Conservation (phyloP, 2,888 invertebrate genomes). For the Rhagophthalmus giganteus region DNA sequence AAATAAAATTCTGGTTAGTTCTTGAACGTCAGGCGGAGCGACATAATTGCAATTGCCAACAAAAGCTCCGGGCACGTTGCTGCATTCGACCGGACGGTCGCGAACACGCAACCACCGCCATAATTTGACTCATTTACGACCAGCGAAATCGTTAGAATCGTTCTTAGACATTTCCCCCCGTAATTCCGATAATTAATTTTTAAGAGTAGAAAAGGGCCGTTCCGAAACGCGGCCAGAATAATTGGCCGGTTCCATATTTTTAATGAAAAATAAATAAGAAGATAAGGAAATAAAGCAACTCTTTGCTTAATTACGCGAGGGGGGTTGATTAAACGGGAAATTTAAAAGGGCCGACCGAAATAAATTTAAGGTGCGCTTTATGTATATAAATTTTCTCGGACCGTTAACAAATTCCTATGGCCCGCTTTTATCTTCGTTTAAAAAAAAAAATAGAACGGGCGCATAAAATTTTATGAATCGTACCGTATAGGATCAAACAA, state of each 20-base stretch:
- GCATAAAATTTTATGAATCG: too few species aligned
- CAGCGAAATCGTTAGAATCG: slow-evolving; percentile 29
- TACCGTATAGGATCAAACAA: too few species aligned
- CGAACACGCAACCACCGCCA: slow-evolving; percentile 36
- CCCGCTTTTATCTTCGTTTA: too few species aligned
- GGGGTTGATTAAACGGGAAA: neutral
- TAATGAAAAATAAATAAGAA: slow-evolving; percentile 7
- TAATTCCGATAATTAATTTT: slow-evolving; percentile 27
- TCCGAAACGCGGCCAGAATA: too few species aligned
- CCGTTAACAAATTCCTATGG: too few species aligned
- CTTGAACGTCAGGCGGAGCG: slow-evolving; percentile 21
- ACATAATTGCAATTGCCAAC: slow-evolving; percentile 37
- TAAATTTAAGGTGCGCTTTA: slow-evolving; percentile 4
- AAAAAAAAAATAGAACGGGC: too few species aligned
- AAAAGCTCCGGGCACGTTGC: slow-evolving; percentile 32
- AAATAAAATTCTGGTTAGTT: slow-evolving; percentile 24
- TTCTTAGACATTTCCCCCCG: slow-evolving; percentile 22
- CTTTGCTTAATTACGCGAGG: slow-evolving; percentile 9
- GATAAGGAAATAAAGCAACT: slow-evolving; percentile 8
- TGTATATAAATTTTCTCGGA: slow-evolving; percentile 3
- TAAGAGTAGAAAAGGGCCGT: too few species aligned
- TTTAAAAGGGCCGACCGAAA: neutral
- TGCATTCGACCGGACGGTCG: slow-evolving; percentile 33
- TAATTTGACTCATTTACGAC: slow-evolving; percentile 31
- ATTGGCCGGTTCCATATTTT: slow-evolving; percentile 9